Conservation (phyloP, 2,797 vertebrate species). For the Pseudochirops corinnae region DNA sequence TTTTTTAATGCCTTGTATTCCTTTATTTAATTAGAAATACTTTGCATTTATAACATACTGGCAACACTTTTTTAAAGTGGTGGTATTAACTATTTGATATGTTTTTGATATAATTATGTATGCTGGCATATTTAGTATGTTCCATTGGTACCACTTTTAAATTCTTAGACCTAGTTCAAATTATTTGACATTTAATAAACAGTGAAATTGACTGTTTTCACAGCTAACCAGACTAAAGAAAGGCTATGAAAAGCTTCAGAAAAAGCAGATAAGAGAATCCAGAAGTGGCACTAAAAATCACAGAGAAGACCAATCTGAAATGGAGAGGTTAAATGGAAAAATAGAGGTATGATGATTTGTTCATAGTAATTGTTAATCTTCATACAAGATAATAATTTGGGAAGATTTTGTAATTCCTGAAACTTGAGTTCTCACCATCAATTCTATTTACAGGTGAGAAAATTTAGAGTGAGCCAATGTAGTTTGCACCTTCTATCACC, state of each 20-base stretch:
- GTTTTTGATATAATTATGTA: constrained; percentile 21
- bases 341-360: constrained; percentile 86
- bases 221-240: constrained; percentile 93
- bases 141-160: constrained; percentile 37
- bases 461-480: constrained; percentile 7
- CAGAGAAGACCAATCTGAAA: constrained; percentile 87
- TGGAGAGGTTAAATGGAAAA: constrained; percentile 87
- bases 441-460: constrained; percentile 1
- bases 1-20: constrained; percentile 49
- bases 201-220: constrained; percentile 72
- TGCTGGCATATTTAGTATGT: constrained; percentile 31
- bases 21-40: neutral
- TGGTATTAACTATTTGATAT: constrained; percentile 29
- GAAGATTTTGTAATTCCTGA: constrained; percentile 28
- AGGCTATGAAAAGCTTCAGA: constrained; percentile 95
- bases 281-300: constrained; percentile 83
- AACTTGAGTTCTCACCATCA: constrained; percentile 26
- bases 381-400: constrained; percentile 42
- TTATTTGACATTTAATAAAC: constrained; percentile 26
- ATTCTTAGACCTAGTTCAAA: constrained; percentile 57
- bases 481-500: neutral
- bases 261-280: constrained; percentile 88
- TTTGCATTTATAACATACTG: constrained; percentile 35
- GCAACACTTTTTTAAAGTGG: constrained; percentile 15
- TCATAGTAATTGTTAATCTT: constrained; percentile 13